phyloP scores from a whole-genome alignment of 2,888 invertebrate genomes.

The Acheta domesticus region DNA sequence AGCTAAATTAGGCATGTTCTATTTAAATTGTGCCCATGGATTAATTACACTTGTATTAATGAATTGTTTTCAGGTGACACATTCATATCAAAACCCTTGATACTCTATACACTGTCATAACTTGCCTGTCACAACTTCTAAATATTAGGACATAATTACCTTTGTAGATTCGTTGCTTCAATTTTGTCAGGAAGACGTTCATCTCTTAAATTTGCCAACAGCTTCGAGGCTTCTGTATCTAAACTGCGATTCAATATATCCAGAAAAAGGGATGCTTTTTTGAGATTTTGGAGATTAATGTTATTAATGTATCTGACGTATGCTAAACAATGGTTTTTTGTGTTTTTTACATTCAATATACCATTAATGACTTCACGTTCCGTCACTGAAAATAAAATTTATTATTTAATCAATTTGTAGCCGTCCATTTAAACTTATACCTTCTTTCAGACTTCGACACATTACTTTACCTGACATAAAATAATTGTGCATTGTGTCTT shows the following conservation, averaged over 20 bases:
- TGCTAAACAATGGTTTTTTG: slow-evolving; percentile 91
- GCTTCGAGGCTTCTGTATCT: slow-evolving; percentile 87
- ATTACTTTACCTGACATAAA: slow-evolving; percentile 86
- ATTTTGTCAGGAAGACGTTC: slow-evolving; percentile 85
- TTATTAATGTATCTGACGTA: slow-evolving; percentile 95
- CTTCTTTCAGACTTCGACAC: background rate
- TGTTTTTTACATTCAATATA: slow-evolving; percentile 86
- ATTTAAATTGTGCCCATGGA: no score
- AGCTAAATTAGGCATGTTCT: no score
- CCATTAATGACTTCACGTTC: slow-evolving; percentile 98
- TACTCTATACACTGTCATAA: no score
- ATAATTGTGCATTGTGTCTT: slow-evolving; percentile 94
- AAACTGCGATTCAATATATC: slow-evolving; percentile 89
- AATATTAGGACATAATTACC: slow-evolving; percentile 53
- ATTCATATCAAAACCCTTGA: no score
- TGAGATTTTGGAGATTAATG: slow-evolving; percentile 91
- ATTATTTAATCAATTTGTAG: background rate
- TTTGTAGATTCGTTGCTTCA: slow-evolving; percentile 82
- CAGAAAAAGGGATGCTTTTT: slow-evolving; percentile 91
- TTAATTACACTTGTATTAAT: no score
- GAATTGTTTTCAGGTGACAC: no score
- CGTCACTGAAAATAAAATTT: slow-evolving; percentile 65
- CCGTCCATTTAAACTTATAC: background rate
- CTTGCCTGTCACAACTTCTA: no score
- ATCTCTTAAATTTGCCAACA: slow-evolving; percentile 84